Evolutionary conservation across 2,797 vertebrate genomes (phyloP).

Genomic region (Aeoliscus strigatus): DNA sequence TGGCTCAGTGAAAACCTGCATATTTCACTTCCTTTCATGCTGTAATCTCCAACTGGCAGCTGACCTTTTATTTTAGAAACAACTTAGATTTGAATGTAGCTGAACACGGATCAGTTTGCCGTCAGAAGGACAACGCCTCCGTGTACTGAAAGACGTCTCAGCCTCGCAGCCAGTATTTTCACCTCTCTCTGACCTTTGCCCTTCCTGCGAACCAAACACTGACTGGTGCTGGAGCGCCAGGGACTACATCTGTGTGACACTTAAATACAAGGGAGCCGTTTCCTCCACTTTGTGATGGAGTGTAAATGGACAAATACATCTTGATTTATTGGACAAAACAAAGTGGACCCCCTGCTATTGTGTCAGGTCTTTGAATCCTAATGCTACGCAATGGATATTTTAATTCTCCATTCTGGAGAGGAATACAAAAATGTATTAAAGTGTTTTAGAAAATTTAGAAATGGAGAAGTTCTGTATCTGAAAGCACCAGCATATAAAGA

Average conservation of each 20-base stretch:
- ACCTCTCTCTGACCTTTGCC: slow-evolving; percentile 47
- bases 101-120: slow-evolving; percentile 21
- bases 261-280: slow-evolving; percentile 30
- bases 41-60: slow-evolving; percentile 44
- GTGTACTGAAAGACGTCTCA: slow-evolving; percentile 14
- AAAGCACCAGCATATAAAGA: too few species aligned
- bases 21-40: slow-evolving; percentile 46
- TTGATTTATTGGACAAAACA: slow-evolving; percentile 21
- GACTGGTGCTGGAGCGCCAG: slow-evolving; percentile 10
- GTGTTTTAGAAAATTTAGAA: too few species aligned
- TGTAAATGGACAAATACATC: slow-evolving; percentile 41
- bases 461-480: too few species aligned
- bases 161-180: slow-evolving; percentile 29
- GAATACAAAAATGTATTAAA: too few species aligned
- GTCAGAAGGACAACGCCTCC: slow-evolving; percentile 20
- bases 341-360: slow-evolving; percentile 23
- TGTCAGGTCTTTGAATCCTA: slow-evolving; percentile 12
- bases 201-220: slow-evolving; percentile 39
- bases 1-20: slow-evolving; percentile 36
- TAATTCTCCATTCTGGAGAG: too few species aligned
- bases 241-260: slow-evolving; percentile 33
- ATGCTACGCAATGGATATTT: too few species aligned
- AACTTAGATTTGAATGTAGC: slow-evolving; percentile 7
- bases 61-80: slow-evolving; percentile 26
- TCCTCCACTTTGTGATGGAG: slow-evolving; percentile 27